Percentiles rank a stretch among this genome's conserved stretches.
Evolutionary conservation across 2,888 invertebrate species (phyloP).

Genomic region (Strigamia crassipes): DNA sequence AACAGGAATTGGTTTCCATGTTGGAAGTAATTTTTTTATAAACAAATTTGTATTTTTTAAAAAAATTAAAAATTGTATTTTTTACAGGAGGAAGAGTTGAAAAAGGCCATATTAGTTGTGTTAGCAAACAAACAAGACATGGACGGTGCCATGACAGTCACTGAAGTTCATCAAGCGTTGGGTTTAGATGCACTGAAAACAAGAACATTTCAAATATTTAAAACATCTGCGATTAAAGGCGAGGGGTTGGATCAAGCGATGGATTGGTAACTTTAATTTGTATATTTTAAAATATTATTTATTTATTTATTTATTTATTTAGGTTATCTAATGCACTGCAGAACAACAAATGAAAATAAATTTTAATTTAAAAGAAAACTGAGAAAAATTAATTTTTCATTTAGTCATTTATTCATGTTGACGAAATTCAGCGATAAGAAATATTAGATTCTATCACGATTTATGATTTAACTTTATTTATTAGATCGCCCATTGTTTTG

Average conservation of each 20-base stretch:
- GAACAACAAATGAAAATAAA: slow-evolving; percentile 74
- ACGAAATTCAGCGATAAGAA: neutral
- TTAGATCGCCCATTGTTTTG: neutral
- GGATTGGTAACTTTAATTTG: slow-evolving; percentile 78
- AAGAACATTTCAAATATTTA: slow-evolving; percentile 98
- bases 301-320: slow-evolving; percentile 44
- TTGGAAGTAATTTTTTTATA: slow-evolving; percentile 71
- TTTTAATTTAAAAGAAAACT: neutral
- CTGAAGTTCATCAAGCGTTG: slow-evolving; percentile 93
- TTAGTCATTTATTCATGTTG: neutral
- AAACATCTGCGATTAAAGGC: slow-evolving; percentile 97
- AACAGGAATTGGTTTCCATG: slow-evolving; percentile 97
- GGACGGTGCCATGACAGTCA: slow-evolving; percentile 94
- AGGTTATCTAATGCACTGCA: slow-evolving; percentile 80
- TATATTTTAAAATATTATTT: too few species aligned
- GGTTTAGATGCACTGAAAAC: slow-evolving; percentile 94
- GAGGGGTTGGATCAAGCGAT: slow-evolving; percentile 98
- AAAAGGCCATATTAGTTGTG: slow-evolving; percentile 92
- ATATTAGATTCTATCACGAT: neutral
- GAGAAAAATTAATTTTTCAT: neutral
- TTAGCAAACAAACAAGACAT: slow-evolving; percentile 99
- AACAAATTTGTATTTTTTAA: neutral
- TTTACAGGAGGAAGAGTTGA: slow-evolving; percentile 90
- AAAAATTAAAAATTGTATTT: neutral
- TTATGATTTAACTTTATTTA: neutral